phyloP scores from a whole-genome alignment of 2,797 vertebrate species.

The Galaxias olidus region DNA sequence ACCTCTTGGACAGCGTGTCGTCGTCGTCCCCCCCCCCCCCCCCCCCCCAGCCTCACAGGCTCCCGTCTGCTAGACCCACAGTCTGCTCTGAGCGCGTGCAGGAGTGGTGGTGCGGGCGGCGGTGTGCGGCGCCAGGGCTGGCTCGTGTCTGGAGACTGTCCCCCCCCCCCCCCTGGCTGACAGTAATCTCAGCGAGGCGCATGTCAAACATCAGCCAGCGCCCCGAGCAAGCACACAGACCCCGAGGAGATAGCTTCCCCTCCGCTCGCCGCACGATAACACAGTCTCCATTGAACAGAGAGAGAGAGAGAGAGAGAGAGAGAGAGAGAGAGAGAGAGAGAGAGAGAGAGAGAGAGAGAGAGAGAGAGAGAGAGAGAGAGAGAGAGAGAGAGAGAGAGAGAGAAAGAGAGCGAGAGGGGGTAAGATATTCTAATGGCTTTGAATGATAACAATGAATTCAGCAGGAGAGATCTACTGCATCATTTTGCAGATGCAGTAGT shows the following conservation, averaged over 20 bases:
- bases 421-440: no score
- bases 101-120: conserved; percentile 33
- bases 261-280: conserved; percentile 2
- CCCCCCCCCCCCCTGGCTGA: conserved; percentile 33
- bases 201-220: conserved; percentile 49
- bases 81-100: neutral
- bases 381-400: neutral
- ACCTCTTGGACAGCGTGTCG: no score
- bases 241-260: conserved; percentile 21
- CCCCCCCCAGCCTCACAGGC: neutral
- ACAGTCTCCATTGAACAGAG: neutral
- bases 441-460: no score
- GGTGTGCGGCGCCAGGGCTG: no score
- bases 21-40: no score
- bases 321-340: no score
- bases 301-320: neutral
- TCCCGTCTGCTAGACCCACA: neutral
- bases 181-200: conserved; percentile 50
- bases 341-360: no score
- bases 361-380: no score
- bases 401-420: no score
- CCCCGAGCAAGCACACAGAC: conserved; percentile 33
- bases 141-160: conserved; percentile 56
- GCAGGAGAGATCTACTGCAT: no score
- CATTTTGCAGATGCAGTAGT: no score